Evolutionary conservation across 1,140 invertebrate genomes (phyloP).

Genomic region (Zaprionus ghesquierei): DNA sequence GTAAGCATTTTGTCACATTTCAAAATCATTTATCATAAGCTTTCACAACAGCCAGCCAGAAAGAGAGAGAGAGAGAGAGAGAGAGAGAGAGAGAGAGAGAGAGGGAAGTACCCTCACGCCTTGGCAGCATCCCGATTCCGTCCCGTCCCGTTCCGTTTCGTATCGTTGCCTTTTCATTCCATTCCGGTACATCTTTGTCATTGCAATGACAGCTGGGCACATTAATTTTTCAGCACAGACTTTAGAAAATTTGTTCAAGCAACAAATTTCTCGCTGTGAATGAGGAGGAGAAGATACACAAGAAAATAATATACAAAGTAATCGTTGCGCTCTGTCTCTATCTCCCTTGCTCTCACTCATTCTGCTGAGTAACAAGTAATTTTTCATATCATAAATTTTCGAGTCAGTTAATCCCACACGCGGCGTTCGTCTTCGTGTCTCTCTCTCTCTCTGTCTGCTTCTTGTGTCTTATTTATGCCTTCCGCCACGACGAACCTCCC

Average conservation of each 20-base stretch:
- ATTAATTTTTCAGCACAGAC: slow-evolving; percentile 77
- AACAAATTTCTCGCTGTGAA: slow-evolving; percentile 61
- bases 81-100: background rate
- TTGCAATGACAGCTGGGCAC: slow-evolving; percentile 76
- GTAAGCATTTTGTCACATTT: slow-evolving; percentile 81
- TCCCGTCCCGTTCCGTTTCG: slow-evolving; percentile 17
- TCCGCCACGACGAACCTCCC: slow-evolving; percentile 1
- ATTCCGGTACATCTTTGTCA: slow-evolving; percentile 65
- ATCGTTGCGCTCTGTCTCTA: slow-evolving; percentile 31
- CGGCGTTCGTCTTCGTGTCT: slow-evolving; percentile 44
- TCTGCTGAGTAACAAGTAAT: slow-evolving; percentile 68
- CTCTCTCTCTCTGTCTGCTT: background rate
- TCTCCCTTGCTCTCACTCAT: slow-evolving; percentile 12
- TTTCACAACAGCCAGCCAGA: slow-evolving; percentile 59
- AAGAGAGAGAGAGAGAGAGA: background rate
- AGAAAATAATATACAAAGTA: slow-evolving; percentile 61
- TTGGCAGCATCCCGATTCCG: slow-evolving; percentile 3
- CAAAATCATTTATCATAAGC: slow-evolving; percentile 81
- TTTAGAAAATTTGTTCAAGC: slow-evolving; percentile 73
- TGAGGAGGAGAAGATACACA: slow-evolving; percentile 26
- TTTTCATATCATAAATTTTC: slow-evolving; percentile 81
- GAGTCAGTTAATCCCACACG: slow-evolving; percentile 80
- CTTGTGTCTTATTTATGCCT: background rate
- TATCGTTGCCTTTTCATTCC: slow-evolving; percentile 35
- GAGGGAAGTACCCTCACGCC: slow-evolving; percentile 65